Base-by-base conservation (phyloP, 2,888 invertebrate species). In the Lydus trimaculatus region DNA sequence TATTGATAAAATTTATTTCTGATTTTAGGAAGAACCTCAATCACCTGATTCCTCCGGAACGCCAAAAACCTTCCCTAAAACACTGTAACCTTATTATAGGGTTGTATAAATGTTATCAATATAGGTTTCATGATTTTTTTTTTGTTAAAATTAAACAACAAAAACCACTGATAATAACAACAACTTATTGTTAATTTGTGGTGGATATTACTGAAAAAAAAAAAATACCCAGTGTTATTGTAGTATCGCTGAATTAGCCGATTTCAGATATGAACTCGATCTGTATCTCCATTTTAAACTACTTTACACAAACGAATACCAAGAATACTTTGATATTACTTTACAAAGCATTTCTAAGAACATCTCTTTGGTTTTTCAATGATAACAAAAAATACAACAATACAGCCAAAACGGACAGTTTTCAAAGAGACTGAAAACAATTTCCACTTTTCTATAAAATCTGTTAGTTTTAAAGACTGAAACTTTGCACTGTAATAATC, bases 1-100 rank as follows among this genome's bases (percentile, higher is more conserved):
- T n/a, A n/a, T n/a, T n/a, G n/a, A n/a, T n/a, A n/a, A n/a, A n/a
- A 4, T 31, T 33, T 36, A 6, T 15, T 17, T 60, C 31, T 28
- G 3, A 60, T 81, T 82, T 66, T 75, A 84, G 84, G 83, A 83
- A 69, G 83, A 83, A 73, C 72, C 80, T 67, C 81, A 79, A 72
- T 80, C 82, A 70, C 82, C 83, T 23, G 76, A 78, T 71, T 72
- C 76, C 67, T 72, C 76, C 67, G 79, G 79, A 75, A 79, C 82
- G 81, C 82, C 83, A 82, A 83, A 83, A 82, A 83, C 83, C 83
- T 84, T 84, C 81, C 80, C 82, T 69, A 83, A 80, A 80, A 77
- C 64, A 76, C 76, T 81, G 79, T 76, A 81, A 80, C 78, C 76
- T 64, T 72, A 71, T 59, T 71, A 72, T n/a, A n/a, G n/a, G 65